Evolutionary conservation across 2,113 vertebrate species (phyloP), one percentile per base, ranked within the genome.

Genomic region (Stomatorhinus ivindoensis): DNA sequence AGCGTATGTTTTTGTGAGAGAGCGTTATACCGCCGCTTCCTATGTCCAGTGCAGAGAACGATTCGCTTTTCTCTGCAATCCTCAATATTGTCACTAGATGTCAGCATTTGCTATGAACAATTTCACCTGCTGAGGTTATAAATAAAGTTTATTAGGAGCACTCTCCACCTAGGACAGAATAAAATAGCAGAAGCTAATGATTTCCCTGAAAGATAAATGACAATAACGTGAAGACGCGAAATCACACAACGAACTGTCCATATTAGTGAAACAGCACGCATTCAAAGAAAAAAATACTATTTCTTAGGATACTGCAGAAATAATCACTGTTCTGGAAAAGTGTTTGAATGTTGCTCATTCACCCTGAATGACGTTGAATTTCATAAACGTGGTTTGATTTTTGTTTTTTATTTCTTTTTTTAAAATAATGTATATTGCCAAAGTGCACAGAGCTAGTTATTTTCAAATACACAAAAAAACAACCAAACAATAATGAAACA

Each of bases 391-490:
- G 44, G 82, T 24, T 44, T 58, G 13, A 44, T 61, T 89, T 53
- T 53, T 42, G 10, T 61, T 84, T 84, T 89, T 89, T 89, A 55
- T 50, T 93, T 90, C 94, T 95, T 96, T 95, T 95, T 92, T 92
- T 90, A 42, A 90, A 92, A 93, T 92, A 91, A 95, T 92, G 93
- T 89, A 90, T 92, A 91, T 82, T 93, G 92, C 94, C 93, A 96
- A 95, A 96, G 95, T 96, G 95, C 95, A 95, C 91, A 95, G 92
- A 95, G 93, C 91, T 90, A 89, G 88, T 88, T 48, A 93, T 88
- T 91, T 88, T 89, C 58, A 90, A 92, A 92, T 88, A 85, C 87
- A 91, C 91, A 90, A 93, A 92, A 92, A 90, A 91, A 91, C 92
- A 91, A 89, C 91, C 87, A 61, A 86, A 90, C 90, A 86, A 92